phyloP scores from a whole-genome alignment of 2,797 vertebrate species.

The Chloroceryle inda region DNA sequence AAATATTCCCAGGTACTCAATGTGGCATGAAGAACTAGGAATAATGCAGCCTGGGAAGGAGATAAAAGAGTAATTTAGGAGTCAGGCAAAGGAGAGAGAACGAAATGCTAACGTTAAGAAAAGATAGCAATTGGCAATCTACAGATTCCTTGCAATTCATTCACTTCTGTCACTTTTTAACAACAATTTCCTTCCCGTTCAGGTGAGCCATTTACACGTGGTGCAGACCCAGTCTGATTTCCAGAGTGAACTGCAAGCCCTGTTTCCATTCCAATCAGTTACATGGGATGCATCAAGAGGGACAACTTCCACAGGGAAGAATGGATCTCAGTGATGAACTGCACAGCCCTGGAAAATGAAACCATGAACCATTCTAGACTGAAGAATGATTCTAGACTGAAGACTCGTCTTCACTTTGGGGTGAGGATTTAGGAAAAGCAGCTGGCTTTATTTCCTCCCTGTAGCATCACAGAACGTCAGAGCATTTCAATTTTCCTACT shows the following conservation, averaged over 20 bases:
- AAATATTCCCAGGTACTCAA: not conserved
- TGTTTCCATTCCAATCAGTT: not conserved
- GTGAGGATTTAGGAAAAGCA: not conserved
- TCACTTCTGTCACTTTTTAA: not conserved
- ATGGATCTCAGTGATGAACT: not conserved
- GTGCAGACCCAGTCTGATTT: not conserved
- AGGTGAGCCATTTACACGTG: not conserved
- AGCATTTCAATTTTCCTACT: not conserved
- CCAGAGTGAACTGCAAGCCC: not conserved
- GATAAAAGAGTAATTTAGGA: not conserved
- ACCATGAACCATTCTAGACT: not conserved
- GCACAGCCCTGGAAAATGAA: not conserved
- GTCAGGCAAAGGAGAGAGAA: not conserved
- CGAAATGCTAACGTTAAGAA: fast-evolving
- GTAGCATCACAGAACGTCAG: not conserved
- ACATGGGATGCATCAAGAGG: not conserved
- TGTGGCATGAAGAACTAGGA: not conserved
- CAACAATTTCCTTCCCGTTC: not conserved
- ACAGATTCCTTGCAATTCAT: not conserved
- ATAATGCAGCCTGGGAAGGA: not conserved
- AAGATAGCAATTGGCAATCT: not conserved
- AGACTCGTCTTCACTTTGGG: not conserved
- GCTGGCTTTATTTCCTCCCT: not conserved
- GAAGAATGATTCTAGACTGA: not conserved
- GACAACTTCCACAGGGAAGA: not conserved